These are phyloP conservation scores for Malurus splendens DNA, from an alignment of 2,797 vertebrate genomes.

Conservation along the genomic window DNA sequence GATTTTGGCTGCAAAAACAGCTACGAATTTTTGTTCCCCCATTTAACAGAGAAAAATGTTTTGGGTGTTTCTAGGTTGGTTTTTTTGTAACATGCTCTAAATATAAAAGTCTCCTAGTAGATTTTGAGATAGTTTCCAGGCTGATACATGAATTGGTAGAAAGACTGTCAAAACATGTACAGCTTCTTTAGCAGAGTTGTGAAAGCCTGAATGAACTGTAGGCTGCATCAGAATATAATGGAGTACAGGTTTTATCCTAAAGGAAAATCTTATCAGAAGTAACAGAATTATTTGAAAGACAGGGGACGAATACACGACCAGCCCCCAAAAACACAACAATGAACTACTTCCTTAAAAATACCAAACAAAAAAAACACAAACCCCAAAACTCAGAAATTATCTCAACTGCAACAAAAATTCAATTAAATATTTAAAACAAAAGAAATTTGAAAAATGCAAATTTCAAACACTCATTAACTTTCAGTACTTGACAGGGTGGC, in stretches of 20 bases:
- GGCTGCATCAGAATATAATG: background rate
- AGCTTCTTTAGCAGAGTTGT: background rate
- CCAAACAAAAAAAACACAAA: background rate
- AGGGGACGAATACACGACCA: background rate
- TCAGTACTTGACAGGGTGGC: background rate
- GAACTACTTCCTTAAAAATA: background rate
- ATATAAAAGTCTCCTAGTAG: background rate
- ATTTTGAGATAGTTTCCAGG: background rate
- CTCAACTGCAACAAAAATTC: background rate
- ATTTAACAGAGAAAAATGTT: background rate
- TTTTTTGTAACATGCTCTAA: background rate
- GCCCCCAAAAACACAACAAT: background rate
- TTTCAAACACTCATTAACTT: background rate
- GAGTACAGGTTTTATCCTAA: background rate
- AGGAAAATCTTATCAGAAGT: background rate
- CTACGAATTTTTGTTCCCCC: background rate
- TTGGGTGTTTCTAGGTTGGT: background rate
- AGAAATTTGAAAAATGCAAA: background rate
- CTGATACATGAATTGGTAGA: background rate
- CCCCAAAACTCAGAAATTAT: background rate
- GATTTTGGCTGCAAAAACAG: background rate
- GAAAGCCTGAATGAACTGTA: conserved; percentile 1
- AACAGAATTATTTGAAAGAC: background rate
- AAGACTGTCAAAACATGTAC: conserved; percentile 3
- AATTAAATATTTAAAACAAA: background rate